Evolutionary conservation across 2,888 invertebrate species (phyloP).

Genomic region (Xanthia icteritia): DNA sequence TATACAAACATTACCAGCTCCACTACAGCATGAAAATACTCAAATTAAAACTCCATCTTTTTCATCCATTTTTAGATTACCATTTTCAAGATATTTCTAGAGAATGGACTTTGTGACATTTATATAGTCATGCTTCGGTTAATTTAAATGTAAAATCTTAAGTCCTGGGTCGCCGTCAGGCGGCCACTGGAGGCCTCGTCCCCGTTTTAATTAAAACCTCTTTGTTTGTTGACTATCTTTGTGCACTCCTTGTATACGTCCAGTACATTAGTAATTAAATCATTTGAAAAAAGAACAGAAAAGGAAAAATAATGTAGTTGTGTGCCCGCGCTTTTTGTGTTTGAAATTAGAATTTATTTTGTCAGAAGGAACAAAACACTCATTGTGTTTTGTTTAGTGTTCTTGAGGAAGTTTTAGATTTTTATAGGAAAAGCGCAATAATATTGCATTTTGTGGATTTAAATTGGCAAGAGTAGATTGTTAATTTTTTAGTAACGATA

Average conservation of each 20-base stretch:
- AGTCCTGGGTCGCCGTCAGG: conserved; percentile 59
- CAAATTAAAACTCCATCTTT: conserved; percentile 39
- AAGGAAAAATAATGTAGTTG: conserved; percentile 47
- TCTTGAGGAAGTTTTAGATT: conserved; percentile 5
- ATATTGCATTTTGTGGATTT: not conserved
- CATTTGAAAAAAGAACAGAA: conserved; percentile 61
- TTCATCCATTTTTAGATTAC: conserved; percentile 36
- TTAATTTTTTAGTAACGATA: too few relatives aligned
- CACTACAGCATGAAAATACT: conserved; percentile 27
- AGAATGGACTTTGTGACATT: conserved; percentile 59
- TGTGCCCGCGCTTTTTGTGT: conserved; percentile 43
- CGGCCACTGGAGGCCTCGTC: conserved; percentile 38
- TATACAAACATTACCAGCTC: conserved; percentile 23
- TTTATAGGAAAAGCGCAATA: not conserved
- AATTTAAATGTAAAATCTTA: conserved; percentile 71
- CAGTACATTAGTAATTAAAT: conserved; percentile 67
- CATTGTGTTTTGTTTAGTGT: not conserved
- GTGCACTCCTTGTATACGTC: conserved; percentile 55
- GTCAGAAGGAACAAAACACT: not conserved
- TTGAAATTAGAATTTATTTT: conserved; percentile 42
- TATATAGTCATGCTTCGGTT: conserved; percentile 66
- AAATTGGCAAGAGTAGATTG: too few relatives aligned
- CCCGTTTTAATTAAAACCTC: conserved; percentile 68
- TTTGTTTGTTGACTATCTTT: conserved; percentile 68
- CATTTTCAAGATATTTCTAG: conserved; percentile 50